A percentile compares a stretch with the other conserved stretches of the same genome.
These are phyloP conservation scores for Brachionus angularis DNA, from an alignment of 1,140 invertebrate genomes.

Conservation along the genomic window DNA sequence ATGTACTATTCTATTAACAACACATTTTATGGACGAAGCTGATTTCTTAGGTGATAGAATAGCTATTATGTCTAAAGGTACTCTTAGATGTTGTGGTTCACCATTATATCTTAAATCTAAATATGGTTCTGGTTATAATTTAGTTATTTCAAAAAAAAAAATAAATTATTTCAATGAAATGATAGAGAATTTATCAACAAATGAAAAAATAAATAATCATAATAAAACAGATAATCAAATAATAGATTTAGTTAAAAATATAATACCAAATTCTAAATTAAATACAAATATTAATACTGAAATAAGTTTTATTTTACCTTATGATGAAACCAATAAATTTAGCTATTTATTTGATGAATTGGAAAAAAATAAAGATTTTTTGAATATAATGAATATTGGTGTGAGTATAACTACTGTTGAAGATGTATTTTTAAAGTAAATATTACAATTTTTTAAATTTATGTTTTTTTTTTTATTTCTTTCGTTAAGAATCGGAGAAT, in stretches of 20 bases:
- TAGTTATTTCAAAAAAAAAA: not conserved
- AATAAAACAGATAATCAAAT: not conserved
- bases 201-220: too few species aligned
- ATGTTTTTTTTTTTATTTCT: not conserved
- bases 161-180: too few species aligned
- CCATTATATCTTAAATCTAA: slow-evolving; percentile 62
- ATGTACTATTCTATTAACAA: slow-evolving; percentile 45
- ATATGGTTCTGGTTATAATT: slow-evolving; percentile 1
- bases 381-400: slow-evolving; percentile 74
- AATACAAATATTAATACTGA: slow-evolving; percentile 53
- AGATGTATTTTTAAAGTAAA: slow-evolving; percentile 65
- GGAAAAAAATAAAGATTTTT: slow-evolving; percentile 62
- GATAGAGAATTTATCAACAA: too few species aligned
- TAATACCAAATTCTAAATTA: slow-evolving; percentile 49
- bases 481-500: slow-evolving; percentile 17
- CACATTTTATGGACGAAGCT: slow-evolving; percentile 45
- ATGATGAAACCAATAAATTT: slow-evolving; percentile 51
- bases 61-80: slow-evolving; percentile 67
- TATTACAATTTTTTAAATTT: too few species aligned
- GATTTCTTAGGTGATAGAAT: slow-evolving; percentile 53
- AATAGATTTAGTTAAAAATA: slow-evolving; percentile 45
- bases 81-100: slow-evolving; percentile 64
- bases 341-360: slow-evolving; percentile 64
- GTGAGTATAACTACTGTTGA: slow-evolving; percentile 89
- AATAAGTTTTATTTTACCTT: slow-evolving; percentile 52